Evolutionary conservation across 53 echinoderm and acorn worm genomes (phyloP).

Genomic region (Crossaster papposus): DNA sequence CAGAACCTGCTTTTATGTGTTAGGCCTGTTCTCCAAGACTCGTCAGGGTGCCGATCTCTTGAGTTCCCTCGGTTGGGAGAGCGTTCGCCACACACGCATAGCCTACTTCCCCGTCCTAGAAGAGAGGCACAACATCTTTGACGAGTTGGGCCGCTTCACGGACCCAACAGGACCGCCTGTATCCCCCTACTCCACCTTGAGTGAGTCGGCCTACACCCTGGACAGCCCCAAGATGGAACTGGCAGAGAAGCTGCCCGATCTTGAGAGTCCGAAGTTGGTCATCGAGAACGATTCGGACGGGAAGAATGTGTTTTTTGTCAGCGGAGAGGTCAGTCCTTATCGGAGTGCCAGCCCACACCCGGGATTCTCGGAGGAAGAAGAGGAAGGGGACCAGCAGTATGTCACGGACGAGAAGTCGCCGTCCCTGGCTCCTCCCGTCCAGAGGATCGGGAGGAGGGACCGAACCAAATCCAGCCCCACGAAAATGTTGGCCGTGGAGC

Average conservation of each 20-base stretch:
- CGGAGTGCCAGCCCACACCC: slow-evolving; percentile 54
- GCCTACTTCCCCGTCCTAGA: slow-evolving; percentile 87
- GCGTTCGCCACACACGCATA: slow-evolving; percentile 80
- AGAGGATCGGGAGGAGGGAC: slow-evolving; percentile 42
- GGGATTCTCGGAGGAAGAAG: slow-evolving; percentile 53
- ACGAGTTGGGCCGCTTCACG: slow-evolving; percentile 60
- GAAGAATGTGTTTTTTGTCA: slow-evolving; percentile 47
- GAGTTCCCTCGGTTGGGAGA: slow-evolving; percentile 94
- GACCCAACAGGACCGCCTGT: slow-evolving; percentile 50
- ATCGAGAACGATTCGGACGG: slow-evolving; percentile 40
- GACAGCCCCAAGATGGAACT: slow-evolving; percentile 68
- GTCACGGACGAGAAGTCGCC: slow-evolving; percentile 44
- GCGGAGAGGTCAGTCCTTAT: slow-evolving; percentile 51
- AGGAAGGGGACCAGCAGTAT: slow-evolving; percentile 2
- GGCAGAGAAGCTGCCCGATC: slow-evolving; percentile 37
- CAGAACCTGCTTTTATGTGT: slow-evolving; percentile 97
- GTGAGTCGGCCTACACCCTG: slow-evolving; percentile 62
- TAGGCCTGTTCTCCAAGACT: slow-evolving; percentile 91
- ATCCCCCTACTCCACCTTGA: slow-evolving; percentile 52
- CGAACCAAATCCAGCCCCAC: slow-evolving; percentile 55
- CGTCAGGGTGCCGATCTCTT: slow-evolving; percentile 86
- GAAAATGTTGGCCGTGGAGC: slow-evolving; percentile 46
- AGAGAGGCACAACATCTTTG: slow-evolving; percentile 70
- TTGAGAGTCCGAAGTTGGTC: slow-evolving; percentile 57
- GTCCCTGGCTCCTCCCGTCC: slow-evolving; percentile 43